Base-by-base conservation (phyloP, 2,113 vertebrate species). In the Otolemur garnettii region DNA sequence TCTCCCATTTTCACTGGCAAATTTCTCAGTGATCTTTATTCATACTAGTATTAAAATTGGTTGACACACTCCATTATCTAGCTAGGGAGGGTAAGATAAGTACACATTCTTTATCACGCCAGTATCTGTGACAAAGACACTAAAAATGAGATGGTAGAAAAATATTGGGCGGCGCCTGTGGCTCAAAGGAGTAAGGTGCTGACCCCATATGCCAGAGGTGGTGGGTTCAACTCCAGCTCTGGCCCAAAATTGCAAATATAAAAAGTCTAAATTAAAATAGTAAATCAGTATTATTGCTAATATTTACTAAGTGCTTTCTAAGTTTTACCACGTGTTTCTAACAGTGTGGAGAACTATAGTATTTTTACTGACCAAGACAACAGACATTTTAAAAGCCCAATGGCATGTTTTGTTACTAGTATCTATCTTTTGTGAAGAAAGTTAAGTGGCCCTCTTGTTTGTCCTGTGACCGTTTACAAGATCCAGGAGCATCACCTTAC, bases 401-500 rank as follows among this genome's bases (percentile, higher is more conserved):
- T 42, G 28, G 30, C 62, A 5, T 59, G 10, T 78, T 92, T 77
- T 24, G 2, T 66, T 80, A 94, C 14, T 42, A 68, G 90, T 94
- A 88, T 96, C n/a, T 64, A 9, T 62, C 97, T 98, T 50, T 77
- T 88, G 78, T 88, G 62, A 77, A 82, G 82, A 33, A 95, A 96
- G 85, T 72, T 60, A 42, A 81, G 18, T 33, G 11, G 22, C 60
- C 30, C 24, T 90, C 92, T 95, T 30, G 7, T 81, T 97, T 97
- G 84, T 64, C 33, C 60, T 68, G 80, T 60, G 84, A 86, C 69
- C 50, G 4, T 96, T 98, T 95, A 90, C 88, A 97, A 96, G 71
- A 87, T 84, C 92, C 21, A 22, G 79, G 82, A 91, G 96, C 97
- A 87, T 97, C 97, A 74, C 92, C n/a, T 30, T 92, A 94, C 97